phyloP scores from a whole-genome alignment of 1,140 invertebrate genomes.

The Brachionus asplanchnoidis region DNA sequence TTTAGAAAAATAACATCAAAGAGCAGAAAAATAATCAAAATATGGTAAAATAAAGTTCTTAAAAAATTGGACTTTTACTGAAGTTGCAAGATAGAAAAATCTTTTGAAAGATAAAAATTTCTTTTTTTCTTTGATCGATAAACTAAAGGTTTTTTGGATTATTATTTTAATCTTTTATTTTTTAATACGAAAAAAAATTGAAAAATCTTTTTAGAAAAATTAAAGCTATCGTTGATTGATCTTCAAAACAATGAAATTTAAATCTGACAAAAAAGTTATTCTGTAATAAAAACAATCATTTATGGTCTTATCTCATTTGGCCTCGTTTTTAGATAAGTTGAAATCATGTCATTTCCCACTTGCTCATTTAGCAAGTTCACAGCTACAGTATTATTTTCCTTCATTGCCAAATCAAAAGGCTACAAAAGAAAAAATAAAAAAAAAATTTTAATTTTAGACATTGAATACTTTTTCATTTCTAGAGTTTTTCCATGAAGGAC shows the following conservation, averaged over 20 bases:
- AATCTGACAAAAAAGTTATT: background rate
- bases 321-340: conserved; percentile 6
- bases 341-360: conserved; percentile 45
- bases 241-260: background rate
- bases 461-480: conserved; percentile 49
- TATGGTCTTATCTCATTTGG: conserved; percentile 33
- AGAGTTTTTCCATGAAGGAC: conserved; percentile 53
- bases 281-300: background rate
- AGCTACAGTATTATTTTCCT: conserved; percentile 51
- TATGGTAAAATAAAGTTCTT: no score
- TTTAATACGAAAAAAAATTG: background rate
- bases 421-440: background rate
- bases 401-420: conserved; percentile 53
- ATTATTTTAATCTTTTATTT: no score
- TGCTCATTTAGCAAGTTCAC: conserved; percentile 50
- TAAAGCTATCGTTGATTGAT: background rate
- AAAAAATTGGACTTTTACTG: no score
- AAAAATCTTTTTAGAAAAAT: background rate
- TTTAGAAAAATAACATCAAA: no score
- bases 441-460: background rate
- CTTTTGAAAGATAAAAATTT: no score
- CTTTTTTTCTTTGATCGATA: no score
- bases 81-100: no score
- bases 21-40: no score
- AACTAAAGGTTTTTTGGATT: no score